These are phyloP conservation scores for Nothoprocta pentlandii DNA, from an alignment of 2,113 vertebrate species.

Conservation along the genomic window DNA sequence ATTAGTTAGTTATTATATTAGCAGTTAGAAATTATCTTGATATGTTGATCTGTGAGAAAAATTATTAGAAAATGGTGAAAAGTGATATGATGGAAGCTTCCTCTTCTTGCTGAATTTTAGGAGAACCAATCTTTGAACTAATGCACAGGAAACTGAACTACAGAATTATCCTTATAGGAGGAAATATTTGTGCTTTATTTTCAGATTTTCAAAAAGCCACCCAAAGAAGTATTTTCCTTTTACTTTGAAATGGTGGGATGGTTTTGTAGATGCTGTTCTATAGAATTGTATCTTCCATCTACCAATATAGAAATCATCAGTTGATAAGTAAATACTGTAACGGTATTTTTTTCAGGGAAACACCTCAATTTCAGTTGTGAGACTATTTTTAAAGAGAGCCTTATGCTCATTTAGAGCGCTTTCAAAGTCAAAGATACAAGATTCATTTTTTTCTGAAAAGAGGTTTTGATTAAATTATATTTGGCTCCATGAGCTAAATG, in stretches of 20 bases:
- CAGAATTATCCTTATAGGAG: neutral
- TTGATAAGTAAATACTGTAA: neutral
- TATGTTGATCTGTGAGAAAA: neutral
- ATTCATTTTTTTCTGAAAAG: neutral
- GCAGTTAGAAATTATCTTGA: neutral
- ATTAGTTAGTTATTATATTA: neutral
- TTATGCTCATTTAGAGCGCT: neutral
- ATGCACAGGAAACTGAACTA: neutral
- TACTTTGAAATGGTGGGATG: neutral
- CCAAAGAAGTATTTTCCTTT: accelerated
- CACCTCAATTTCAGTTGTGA: neutral
- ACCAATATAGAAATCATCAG: neutral
- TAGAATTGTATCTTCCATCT: neutral
- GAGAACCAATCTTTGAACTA: neutral
- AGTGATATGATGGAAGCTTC: neutral
- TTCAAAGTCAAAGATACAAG: neutral
- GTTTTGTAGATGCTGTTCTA: neutral
- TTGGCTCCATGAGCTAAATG: neutral
- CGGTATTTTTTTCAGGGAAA: neutral
- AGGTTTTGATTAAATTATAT: conserved; percentile 19
- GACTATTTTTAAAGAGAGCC: neutral
- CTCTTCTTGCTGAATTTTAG: neutral
- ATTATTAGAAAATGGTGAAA: conserved; percentile 3
- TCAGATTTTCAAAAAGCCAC: neutral
- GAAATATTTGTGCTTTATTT: neutral